Base-by-base conservation (phyloP, 1,140 invertebrate species). In the Drosophila lini region DNA sequence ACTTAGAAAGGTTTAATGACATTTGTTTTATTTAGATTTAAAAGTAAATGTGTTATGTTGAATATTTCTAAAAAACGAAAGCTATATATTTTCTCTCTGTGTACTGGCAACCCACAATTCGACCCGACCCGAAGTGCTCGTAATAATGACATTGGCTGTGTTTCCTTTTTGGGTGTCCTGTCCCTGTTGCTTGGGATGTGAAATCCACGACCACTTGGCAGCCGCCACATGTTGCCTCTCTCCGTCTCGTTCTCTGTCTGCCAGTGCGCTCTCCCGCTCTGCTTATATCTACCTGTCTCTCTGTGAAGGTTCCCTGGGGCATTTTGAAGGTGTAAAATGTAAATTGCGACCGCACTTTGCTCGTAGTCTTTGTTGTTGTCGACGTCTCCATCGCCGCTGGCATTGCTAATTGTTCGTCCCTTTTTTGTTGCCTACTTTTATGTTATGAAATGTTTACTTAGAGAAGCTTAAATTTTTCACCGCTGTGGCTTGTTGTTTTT, bases 281-380 rank as follows among this genome's bases (percentile, higher is more conserved):
- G 16, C 19, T 32, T 22, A n/a, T 57, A 16, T 57, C 40, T 19
- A 19, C 38, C 48, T 67, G 32, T 44, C 42, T 60, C 32, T 42
- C 31, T 38, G 52, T 19, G 25, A 41, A 41, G 50, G 42, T n/a
- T 47, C 57, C 52, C 56, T 44, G 64, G 61, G 68, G 57, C 59
- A 77, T 80, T 88, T 50, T 52, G 74, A 79, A 88, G 83, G 83
- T 86, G 83, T 88, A 88, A 86, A 88, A 86, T 86, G 80, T 82
- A 88, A 80, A 88, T 70, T 77, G 76, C 79, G 57, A 59, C 82
- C 79, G 67, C 76, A 76, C 63, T 86, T 42, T 36, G 41, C 38
- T 40, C 19, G 22, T 38, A 8, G 28, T 36, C 32, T 22, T 53
- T 40, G 52, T 40, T 44, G 44, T 32, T 47, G 19, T 52, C 31